Evolutionary conservation across 2,888 invertebrate species (phyloP), one percentile per base, ranked within the genome.

Genomic region (Nomada fabriciana): DNA sequence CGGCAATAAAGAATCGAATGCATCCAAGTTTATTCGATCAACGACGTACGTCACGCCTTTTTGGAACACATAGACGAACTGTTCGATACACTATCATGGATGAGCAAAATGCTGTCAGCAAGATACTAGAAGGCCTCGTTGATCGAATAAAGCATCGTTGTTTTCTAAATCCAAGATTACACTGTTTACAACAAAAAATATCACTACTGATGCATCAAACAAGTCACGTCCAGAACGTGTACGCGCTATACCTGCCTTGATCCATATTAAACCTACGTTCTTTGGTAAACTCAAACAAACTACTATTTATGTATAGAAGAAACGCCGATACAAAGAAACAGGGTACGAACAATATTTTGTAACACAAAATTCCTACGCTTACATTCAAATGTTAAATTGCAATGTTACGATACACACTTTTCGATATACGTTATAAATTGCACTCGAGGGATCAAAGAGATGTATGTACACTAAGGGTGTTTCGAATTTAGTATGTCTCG

Each of bases 131-230:
- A 7, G 36, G 5, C 36, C 36, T 75, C 64, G 43, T 18, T 25
- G 75, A 77, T 77, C 75, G 77, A 74, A 60, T 29, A 65, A 74
- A 69, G 25, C 25, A 52, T 36, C 36, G 36, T 36, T 36, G 5
- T 36, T 1, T 36, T 76, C 61, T 63, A 76, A 76, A 55, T 55
- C 60, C 55, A 76, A 13, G 43, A 55, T 65, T 20, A 65, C 36
- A 18, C 52, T 20, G 64, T 59, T 65, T 59, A 60, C 65, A 64
- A 65, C 75, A 65, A 77, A 72, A 77, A 63, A n/a, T 73, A 20
- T 72, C 53, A 60, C 65, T 77, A 77, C 77, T 74, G 59, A 75
- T 77, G 77, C 64, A 73, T 29, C 36, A 65, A 64, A 74, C 57
- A 72, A 70, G 61, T 65, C 55, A 76, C 42, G 36, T 63, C 13